A percentile compares a stretch with the other conserved stretches of the same genome.
Evolutionary conservation across 2,797 vertebrate genomes (phyloP).

Genomic region (Pipistrellus nathusii): DNA sequence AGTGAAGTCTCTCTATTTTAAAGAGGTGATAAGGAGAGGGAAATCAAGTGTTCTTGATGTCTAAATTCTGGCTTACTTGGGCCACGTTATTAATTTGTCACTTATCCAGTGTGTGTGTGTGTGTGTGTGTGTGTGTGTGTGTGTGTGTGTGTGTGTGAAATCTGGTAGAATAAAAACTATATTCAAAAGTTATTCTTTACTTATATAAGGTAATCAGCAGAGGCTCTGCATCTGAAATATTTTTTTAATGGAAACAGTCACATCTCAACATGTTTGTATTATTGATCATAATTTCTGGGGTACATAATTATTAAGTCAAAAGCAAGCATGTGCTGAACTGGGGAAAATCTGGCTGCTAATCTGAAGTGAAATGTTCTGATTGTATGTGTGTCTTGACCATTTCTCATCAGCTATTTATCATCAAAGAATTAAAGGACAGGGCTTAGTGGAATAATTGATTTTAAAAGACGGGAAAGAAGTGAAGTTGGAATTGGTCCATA

Average conservation of each 20-base stretch:
- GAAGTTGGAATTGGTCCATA: neutral
- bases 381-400: neutral
- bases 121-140: too few species aligned
- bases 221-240: neutral
- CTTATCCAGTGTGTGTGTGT: neutral
- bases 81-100: neutral
- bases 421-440: neutral
- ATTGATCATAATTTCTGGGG: neutral
- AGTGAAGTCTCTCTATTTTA: neutral
- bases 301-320: neutral
- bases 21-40: neutral
- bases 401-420: constrained; percentile 34
- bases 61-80: neutral
- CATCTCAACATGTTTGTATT: neutral
- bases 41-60: neutral
- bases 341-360: neutral
- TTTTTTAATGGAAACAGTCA: constrained; percentile 31
- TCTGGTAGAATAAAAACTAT: neutral
- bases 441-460: neutral
- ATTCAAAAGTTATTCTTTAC: neutral
- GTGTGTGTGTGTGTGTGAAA: too few species aligned
- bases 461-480: neutral
- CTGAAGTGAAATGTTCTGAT: neutral
- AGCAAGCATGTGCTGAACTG: neutral
- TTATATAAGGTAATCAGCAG: constrained; percentile 1